phyloP scores from a whole-genome alignment of 35 echinoderm and acorn worm genomes.

The Heliocidaris erythrogramma region DNA sequence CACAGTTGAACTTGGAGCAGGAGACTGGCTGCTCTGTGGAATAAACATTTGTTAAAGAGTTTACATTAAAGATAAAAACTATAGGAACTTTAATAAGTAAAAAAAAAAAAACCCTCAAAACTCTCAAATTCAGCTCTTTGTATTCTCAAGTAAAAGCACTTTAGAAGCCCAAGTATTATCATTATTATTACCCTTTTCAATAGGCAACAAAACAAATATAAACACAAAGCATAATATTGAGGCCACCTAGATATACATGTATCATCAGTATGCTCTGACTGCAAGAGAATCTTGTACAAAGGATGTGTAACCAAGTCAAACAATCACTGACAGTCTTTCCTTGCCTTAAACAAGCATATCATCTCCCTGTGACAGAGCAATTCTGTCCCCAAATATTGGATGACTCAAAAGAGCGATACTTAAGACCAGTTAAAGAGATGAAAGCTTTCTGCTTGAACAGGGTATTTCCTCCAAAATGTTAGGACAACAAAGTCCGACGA shows the following conservation, averaged over 20 bases:
- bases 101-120: neutral
- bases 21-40: neutral
- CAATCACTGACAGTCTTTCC: neutral
- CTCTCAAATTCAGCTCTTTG: neutral
- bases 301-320: neutral
- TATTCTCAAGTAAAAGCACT: no score
- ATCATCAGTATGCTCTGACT: neutral
- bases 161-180: no score
- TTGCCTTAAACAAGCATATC: constrained; percentile 12
- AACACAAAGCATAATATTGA: neutral
- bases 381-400: constrained; percentile 2
- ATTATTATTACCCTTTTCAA: no score
- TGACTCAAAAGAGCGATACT: neutral
- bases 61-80: neutral
- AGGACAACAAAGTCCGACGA: neutral
- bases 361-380: neutral
- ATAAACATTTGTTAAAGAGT: neutral
- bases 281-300: neutral
- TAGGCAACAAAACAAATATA: no score
- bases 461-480: neutral
- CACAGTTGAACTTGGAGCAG: neutral
- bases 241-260: neutral
- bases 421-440: neutral
- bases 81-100: neutral
- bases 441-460: constrained; percentile 11